Conservation (phyloP, 2,113 vertebrate genomes). For the Eublepharis macularius region DNA sequence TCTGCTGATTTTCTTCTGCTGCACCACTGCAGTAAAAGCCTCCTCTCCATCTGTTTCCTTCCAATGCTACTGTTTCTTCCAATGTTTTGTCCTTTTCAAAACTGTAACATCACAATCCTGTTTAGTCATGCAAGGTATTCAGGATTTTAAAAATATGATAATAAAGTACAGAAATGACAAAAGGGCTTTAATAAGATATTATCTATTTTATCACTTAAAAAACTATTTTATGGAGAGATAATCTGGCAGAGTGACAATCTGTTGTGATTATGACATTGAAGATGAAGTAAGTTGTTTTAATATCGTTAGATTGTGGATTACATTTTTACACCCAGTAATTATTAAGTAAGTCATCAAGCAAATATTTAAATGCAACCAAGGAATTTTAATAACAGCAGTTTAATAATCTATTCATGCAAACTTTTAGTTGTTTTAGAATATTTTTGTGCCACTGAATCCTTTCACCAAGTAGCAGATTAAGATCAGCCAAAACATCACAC, state of each 20-base stretch:
- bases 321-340: background rate
- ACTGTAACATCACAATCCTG: background rate
- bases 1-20: slow-evolving; percentile 11
- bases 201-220: background rate
- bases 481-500: background rate
- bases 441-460: background rate
- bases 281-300: background rate
- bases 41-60: slow-evolving; percentile 13
- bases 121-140: background rate
- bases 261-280: background rate
- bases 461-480: background rate
- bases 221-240: background rate
- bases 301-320: fast-evolving
- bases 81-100: background rate
- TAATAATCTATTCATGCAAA: background rate
- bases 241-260: background rate
- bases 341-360: background rate
- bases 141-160: background rate
- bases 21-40: background rate
- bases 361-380: background rate
- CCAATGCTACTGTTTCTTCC: background rate
- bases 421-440: background rate
- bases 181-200: background rate
- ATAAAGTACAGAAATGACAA: background rate
- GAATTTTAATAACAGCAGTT: background rate